phyloP scores from a whole-genome alignment of 2,888 invertebrate genomes.

The Nymphalis polychloros region DNA sequence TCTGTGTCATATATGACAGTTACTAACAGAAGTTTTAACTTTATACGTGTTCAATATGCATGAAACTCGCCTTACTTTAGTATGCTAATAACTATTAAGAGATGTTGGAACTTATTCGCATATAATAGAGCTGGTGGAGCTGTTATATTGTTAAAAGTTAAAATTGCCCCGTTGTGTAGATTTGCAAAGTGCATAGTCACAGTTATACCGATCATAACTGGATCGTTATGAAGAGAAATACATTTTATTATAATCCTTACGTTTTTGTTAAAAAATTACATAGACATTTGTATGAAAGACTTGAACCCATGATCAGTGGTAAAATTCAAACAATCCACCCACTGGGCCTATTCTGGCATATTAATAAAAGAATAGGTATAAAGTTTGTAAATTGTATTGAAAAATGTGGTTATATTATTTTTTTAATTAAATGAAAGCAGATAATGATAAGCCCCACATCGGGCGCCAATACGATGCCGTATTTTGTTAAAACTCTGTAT shows the following conservation, averaged over 20 bases:
- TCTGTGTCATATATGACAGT: neutral
- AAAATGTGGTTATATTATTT: too few species aligned
- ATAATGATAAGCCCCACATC: neutral
- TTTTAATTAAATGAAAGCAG: neutral
- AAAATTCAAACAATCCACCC: too few species aligned
- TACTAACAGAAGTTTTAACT: conserved; percentile 1
- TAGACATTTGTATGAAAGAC: too few species aligned
- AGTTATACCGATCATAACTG: neutral
- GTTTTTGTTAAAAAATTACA: too few species aligned
- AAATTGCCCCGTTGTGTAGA: neutral
- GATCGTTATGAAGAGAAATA: neutral
- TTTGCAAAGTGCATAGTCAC: neutral
- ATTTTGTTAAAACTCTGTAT: neutral
- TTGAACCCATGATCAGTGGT: too few species aligned
- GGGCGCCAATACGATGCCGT: neutral
- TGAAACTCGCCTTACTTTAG: conserved; percentile 2
- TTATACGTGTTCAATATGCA: conserved; percentile 1
- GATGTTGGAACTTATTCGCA: conserved; percentile 3
- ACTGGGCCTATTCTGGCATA: too few species aligned
- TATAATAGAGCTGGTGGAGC: neutral
- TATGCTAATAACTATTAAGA: conserved; percentile 7
- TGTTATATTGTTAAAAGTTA: neutral
- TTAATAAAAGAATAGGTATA: too few species aligned
- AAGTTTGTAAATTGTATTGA: too few species aligned
- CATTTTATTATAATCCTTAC: neutral